Conservation (phyloP, 2,113 vertebrate species). For the Anhinga anhinga region DNA sequence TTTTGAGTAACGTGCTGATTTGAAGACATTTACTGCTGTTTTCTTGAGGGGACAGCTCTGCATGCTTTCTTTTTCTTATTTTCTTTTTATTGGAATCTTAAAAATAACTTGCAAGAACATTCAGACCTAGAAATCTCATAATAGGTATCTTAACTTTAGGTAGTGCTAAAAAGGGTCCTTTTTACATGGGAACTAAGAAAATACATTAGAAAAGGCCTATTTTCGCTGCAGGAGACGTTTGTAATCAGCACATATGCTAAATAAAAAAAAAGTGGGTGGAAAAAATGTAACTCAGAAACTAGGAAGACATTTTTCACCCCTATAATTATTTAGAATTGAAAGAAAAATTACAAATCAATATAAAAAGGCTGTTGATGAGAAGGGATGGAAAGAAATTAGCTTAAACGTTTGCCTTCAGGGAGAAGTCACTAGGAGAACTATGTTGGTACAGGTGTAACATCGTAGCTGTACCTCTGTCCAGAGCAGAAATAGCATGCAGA, state of each 20-base stretch:
- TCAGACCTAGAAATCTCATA: background rate
- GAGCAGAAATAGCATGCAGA: background rate
- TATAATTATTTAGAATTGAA: background rate
- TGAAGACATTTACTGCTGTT: background rate
- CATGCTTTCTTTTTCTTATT: background rate
- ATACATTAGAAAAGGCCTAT: background rate
- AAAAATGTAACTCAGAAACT: background rate
- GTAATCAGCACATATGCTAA: background rate
- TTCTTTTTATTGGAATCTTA: background rate
- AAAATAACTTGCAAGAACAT: background rate
- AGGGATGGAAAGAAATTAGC: background rate
- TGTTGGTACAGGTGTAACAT: rapidly evolving
- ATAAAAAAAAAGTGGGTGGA: background rate
- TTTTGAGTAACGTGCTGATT: background rate
- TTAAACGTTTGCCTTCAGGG: background rate
- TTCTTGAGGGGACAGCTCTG: background rate
- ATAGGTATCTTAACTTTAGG: background rate
- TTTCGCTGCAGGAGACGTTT: background rate
- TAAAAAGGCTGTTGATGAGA: background rate
- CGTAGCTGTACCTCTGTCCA: background rate
- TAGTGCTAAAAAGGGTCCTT: background rate
- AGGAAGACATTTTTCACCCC: background rate
- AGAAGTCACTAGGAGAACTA: background rate
- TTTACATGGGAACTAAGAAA: background rate
- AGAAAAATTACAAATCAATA: background rate